These are phyloP conservation scores for Ctenosaura bakeri DNA, from an alignment of 2,797 vertebrate species.

Conservation along the genomic window DNA sequence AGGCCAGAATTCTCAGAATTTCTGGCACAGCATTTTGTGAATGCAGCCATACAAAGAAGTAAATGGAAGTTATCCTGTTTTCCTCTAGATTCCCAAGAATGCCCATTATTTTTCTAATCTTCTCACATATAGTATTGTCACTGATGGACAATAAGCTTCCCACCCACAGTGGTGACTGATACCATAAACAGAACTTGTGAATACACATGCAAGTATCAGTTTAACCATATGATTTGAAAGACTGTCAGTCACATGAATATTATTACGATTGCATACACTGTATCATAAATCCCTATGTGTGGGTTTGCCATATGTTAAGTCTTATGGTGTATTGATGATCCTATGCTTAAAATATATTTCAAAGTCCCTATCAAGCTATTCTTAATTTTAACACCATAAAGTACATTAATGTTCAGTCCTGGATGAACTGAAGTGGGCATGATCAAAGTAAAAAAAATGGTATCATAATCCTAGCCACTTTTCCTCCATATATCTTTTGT, in stretches of 20 bases:
- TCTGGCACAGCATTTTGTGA: background rate
- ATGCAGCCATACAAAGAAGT: background rate
- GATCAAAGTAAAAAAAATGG: background rate
- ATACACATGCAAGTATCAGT: background rate
- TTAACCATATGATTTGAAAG: background rate
- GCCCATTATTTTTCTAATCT: background rate
- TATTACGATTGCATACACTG: background rate
- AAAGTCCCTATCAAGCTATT: background rate
- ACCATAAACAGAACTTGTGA: background rate
- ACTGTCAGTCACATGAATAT: background rate
- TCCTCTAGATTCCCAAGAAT: background rate
- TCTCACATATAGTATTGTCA: background rate
- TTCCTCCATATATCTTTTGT: background rate
- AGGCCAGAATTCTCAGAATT: background rate
- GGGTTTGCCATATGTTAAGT: background rate
- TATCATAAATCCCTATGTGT: background rate
- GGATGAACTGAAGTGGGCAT: background rate
- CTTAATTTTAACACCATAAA: background rate
- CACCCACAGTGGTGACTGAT: background rate
- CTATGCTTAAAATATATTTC: background rate
- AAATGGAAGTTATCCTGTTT: background rate
- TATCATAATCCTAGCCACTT: background rate
- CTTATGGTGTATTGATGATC: background rate
- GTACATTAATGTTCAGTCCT: background rate
- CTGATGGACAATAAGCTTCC: background rate